Base-by-base conservation (phyloP, 2,888 invertebrate species). In the Ophioninae sp. region DNA sequence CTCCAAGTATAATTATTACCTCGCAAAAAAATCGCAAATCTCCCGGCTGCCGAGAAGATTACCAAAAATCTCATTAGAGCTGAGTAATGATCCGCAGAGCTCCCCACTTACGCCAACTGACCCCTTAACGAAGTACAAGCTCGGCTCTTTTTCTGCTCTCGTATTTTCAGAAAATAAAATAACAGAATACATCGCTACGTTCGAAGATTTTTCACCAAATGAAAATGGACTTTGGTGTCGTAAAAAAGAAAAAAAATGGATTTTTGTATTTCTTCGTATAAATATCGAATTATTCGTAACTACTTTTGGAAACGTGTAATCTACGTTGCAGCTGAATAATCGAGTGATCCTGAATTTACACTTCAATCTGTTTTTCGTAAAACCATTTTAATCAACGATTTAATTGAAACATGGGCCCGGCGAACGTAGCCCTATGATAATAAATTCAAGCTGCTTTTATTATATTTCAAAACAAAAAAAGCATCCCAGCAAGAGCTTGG, bases 31-130 rank as follows among this genome's bases (percentile, higher is more conserved):
- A 44, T 72, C 37, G 64, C 71, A 64, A 79, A 72, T 72, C 56
- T 56, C 65, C 56, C n/a, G 22, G n/a, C 63, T 68, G 61, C 51
- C 51, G 30, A n/a, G 13, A 41, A 63, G 64, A 79, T 79, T 64
- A 72, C 64, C 22, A 79, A 79, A 79, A 79, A 73, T 69, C 72
- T 79, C 79, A 72, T 79, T 79, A 73, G 72, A 72, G 23, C 23
- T 30, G 79, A 79, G 65, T 65, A 79, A 73, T 63, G 59, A 59
- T 41, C 39, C 56, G 20, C 20, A 37, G 56, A 10, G n/a, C 65
- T 61, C 63, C 10, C 37, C 37, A 39, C 67, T 76, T 59, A 65
- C 23, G 65, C 22, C 58, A 39, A 68, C 59, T 77, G 77, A 41
- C 41, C 37, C 23, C 23, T 10, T 58, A 64, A 73, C 63, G 41